Base-by-base conservation (phyloP, 2,113 vertebrate genomes). In the Passer montanus region DNA sequence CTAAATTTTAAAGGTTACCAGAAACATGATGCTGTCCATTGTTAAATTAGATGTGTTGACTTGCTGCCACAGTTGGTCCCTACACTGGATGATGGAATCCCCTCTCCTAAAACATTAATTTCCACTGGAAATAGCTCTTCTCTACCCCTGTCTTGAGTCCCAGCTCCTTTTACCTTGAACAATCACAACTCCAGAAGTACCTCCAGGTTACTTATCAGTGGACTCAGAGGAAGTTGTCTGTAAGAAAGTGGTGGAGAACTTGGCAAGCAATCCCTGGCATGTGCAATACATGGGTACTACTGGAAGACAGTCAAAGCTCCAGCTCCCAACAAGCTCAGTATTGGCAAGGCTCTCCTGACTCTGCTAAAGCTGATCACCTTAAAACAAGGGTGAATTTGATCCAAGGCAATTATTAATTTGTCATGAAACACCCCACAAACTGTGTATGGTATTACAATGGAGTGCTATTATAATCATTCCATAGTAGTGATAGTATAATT, bases 341-440 rank as follows among this genome's bases (percentile, higher is more conserved):
- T 20, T 78, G 50, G 55, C 22, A 50, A 77, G 31, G 47, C 37
- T 67, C 17, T 78, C 31, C 43, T 63, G 59, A 39, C 21, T 93
- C 84, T 77, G 39, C 35, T 43, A 28, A 64, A 87, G 39, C 17
- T n/a, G 64, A 33, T 77, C 41, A 18, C 28, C 15, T 19, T 86
- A 77, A 90, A 92, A 62, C 9, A 67, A 70, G 47, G n/a, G 49
- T 60, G 47, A 95, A 75, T 81, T 93, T 91, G 60, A 63, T 77
- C 64, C 62, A 82, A 70, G 84, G 15, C 49, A 87, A 82, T 56
- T 79, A 79, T 12, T 64, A 43, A 72, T 95, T 79, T 75, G 30
- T 60, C 39, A 27, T 18, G 2, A 89, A 64, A 78, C 13, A 35
- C 37, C 41, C 28, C 49, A 79, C 12, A 39, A 74, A 72, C 33